These are phyloP conservation scores for Mus caroli DNA, from an alignment of 2,797 vertebrate species.

Conservation along the genomic window DNA sequence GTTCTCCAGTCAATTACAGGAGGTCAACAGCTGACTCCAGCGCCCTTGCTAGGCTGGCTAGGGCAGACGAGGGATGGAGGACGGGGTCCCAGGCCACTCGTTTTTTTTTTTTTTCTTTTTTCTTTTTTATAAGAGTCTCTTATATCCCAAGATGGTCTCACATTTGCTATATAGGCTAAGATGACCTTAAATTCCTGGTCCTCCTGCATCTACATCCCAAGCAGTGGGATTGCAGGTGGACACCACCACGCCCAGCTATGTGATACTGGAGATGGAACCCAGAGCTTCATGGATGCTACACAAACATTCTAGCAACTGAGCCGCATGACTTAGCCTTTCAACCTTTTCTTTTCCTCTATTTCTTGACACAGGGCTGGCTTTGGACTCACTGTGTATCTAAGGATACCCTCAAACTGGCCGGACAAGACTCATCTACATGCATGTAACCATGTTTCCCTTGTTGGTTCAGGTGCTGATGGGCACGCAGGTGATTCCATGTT, in stretches of 20 bases:
- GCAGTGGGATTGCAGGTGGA: neutral
- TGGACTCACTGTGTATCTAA: neutral
- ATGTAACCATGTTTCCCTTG: neutral
- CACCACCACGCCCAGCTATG: neutral
- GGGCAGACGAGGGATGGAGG: neutral
- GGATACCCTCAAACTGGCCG: neutral
- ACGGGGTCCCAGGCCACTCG: neutral
- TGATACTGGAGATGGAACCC: neutral
- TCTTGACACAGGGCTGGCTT: neutral
- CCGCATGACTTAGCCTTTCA: neutral
- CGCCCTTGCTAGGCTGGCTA: neutral
- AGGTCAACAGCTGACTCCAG: neutral
- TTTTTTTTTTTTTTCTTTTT: neutral
- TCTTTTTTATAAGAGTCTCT: neutral
- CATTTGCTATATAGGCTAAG: neutral
- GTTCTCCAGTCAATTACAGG: neutral
- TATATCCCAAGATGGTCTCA: neutral
- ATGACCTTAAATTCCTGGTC: neutral
- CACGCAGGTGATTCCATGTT: neutral
- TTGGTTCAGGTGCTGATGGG: neutral
- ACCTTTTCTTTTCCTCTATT: neutral
- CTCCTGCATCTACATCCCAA: neutral
- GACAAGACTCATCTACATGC: too few species aligned
- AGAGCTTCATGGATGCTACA: neutral
- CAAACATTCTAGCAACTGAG: neutral